phyloP scores from a whole-genome alignment of 2,888 invertebrate species.

The Willowsia nigromaculata region DNA sequence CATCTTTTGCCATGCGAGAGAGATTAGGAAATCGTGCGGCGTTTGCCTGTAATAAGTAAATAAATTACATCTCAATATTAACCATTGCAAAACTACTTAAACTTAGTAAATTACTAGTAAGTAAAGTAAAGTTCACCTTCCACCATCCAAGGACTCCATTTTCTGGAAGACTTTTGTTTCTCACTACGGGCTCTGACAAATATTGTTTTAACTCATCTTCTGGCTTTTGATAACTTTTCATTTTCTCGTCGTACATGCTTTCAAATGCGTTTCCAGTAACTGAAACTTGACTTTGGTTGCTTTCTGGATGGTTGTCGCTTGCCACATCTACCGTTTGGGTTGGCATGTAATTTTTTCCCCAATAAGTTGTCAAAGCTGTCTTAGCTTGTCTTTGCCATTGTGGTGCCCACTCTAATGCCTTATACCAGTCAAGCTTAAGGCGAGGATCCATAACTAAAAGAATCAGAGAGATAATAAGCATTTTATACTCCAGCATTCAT shows the following conservation, averaged over 20 bases:
- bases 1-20: background rate
- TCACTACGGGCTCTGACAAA: background rate
- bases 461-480: background rate
- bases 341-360: background rate
- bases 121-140: background rate
- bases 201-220: slow-evolving; percentile 11
- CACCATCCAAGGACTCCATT: background rate
- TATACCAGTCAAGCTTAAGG: slow-evolving; percentile 16
- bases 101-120: too few relatives aligned
- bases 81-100: too few relatives aligned
- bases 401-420: background rate
- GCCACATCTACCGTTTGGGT: background rate
- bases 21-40: background rate
- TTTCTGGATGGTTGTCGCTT: background rate
- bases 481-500: background rate
- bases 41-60: background rate
- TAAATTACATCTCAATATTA: too few relatives aligned
- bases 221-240: background rate
- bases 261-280: background rate
- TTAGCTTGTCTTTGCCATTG: background rate
- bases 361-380: background rate
- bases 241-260: background rate
- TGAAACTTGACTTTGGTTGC: too few relatives aligned
- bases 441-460: slow-evolving; percentile 20
- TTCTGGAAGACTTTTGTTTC: background rate